Base-by-base conservation (phyloP, 2,888 invertebrate genomes). In the Erpobdella octoculata region DNA sequence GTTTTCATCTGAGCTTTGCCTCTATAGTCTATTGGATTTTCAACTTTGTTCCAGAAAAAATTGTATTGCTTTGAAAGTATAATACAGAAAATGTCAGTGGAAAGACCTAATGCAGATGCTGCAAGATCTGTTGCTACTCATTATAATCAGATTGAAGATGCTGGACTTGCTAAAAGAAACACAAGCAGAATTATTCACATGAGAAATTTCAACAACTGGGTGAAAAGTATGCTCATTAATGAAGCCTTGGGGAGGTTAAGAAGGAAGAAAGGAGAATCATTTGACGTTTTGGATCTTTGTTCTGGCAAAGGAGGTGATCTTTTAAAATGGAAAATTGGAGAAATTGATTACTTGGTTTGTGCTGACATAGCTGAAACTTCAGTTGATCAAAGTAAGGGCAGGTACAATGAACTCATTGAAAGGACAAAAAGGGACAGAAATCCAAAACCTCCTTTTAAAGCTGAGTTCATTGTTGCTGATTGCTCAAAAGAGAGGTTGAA, bases 281-380 rank as follows among this genome's bases (percentile, higher is more conserved):
- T 82, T 4, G 72, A 87, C 73, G 91, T 93, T 0, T 85, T 96
- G 70, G 98, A 98, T 82, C 89, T 98, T 86, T 93, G 95, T 78
- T 95, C 95, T 82, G 98, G 98, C 0, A 99, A 99, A 86, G 98
- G 98, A 28, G 98, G 98, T 1, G 98, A 99, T 83, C 86, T 98
- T 41, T 86, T 91, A n/a, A 99, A 99, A 84, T 99, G 97, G 82
- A 80, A 93, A 88, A 92, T 91, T 81, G 90, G 83, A 18, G 88
- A 69, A 85, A 90, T 94, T 67, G 87, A 88, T 1, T 90, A 91
- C 83, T 86, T 93, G 25, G 89, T 28, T 5, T 53, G 53, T 79
- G 9, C 76, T 85, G 86, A 98, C 83, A 93, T 98, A 78, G 97
- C 98, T 0, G 89, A 89, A 59, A 89, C 92, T 0, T 94, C 96